Base-by-base conservation (phyloP, 2,797 vertebrate species). In the Synanceia verrucosa region DNA sequence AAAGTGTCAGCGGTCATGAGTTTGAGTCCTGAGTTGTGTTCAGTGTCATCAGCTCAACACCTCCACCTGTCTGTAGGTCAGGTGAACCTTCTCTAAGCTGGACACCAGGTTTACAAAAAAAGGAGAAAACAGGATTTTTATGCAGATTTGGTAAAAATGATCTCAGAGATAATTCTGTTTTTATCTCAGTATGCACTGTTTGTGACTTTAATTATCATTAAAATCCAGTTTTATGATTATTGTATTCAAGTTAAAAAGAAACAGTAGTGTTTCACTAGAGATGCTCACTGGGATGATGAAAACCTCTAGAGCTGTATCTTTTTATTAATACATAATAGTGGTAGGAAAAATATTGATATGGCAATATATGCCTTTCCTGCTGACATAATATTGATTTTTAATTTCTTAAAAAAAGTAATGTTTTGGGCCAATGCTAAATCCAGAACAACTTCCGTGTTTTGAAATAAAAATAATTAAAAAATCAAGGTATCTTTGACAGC, bases 41-140 rank as follows among this genome's bases (percentile, higher is more conserved):
- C 11, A 14, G 28, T 52, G 73, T 51, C 63, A 13, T 62, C 33
- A 28, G 78, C 82, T 87, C 76, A 82, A 87, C 74, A 60, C 72
- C 69, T 86, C 83, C 84, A 89, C 84, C 83, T 88, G 81, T 63
- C 69, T 89, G 88, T 39, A 23, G 65, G 28, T 24, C 39, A n/a
- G 4, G 26, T 50, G 63, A 74, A 70, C 14, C 61, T 56, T 34
- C 33, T 31, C 23, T 46, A 16, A 3, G 14, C 60, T 41, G 43
- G 26, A 39, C 0, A 10, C 8, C 29, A 41, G 19, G 21, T 6
- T 39, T 47, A 14, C 34, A 13, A 28, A 43, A 14, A 56, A 65
- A 16, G 26, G 3, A 16, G 26, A 46, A 33, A 4, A 24, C 9
- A 26, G 14, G 21, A 37, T 29, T 14, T 29, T 18, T 5, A 28